Percentiles rank a stretch among this genome's conserved stretches.
Evolutionary conservation across 2,888 invertebrate species (phyloP).

Genomic region (Drosophila neoperkinsi): DNA sequence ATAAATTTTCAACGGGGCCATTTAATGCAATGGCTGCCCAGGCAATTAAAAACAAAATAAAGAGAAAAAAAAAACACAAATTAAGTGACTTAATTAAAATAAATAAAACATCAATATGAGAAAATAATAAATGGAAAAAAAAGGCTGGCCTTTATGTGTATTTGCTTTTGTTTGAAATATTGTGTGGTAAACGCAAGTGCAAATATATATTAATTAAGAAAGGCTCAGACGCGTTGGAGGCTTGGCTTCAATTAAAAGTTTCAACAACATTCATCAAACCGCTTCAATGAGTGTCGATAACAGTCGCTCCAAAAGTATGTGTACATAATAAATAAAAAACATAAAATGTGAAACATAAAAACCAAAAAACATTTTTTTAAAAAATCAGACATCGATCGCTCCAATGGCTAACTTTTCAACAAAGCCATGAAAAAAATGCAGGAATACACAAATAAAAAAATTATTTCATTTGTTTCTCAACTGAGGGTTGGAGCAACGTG

Average conservation of each 20-base stretch:
- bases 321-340: slow-evolving; percentile 62
- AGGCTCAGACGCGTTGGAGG: slow-evolving; percentile 28
- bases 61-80: slow-evolving; percentile 33
- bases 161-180: slow-evolving; percentile 31
- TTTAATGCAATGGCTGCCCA: slow-evolving; percentile 43
- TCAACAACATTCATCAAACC: slow-evolving; percentile 64
- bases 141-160: slow-evolving; percentile 10
- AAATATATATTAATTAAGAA: slow-evolving; percentile 68
- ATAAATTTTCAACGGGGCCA: slow-evolving; percentile 39
- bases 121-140: slow-evolving; percentile 26
- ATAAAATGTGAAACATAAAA: slow-evolving; percentile 55
- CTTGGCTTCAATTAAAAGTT: slow-evolving; percentile 77
- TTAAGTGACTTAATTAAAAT: slow-evolving; percentile 68
- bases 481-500: neutral
- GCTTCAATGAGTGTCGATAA: slow-evolving; percentile 72
- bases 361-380: slow-evolving; percentile 18
- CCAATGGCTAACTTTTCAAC: slow-evolving; percentile 53
- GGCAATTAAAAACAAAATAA: slow-evolving; percentile 46
- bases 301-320: slow-evolving; percentile 61
- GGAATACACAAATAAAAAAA: slow-evolving; percentile 63
- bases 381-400: slow-evolving; percentile 55
- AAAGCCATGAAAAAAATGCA: slow-evolving; percentile 50
- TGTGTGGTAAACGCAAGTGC: slow-evolving; percentile 49
- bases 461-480: slow-evolving; percentile 61
- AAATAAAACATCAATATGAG: slow-evolving; percentile 52